phyloP scores from a whole-genome alignment of 2,797 vertebrate genomes.

The Trachops cirrhosus region DNA sequence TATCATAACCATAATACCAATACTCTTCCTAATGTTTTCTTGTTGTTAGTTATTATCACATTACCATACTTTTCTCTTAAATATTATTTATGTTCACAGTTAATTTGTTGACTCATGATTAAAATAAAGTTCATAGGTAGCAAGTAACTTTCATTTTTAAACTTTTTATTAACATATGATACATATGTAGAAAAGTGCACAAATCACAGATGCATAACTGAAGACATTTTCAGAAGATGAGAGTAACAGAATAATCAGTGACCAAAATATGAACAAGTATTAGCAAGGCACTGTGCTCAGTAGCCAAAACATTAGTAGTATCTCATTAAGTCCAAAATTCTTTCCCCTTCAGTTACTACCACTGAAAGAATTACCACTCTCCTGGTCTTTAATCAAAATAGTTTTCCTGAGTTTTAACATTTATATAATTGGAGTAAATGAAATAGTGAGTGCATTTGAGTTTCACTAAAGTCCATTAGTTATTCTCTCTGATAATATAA shows the following conservation, averaged over 20 bases:
- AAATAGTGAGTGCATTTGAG: neutral
- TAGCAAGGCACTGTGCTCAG: neutral
- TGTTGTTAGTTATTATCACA: neutral
- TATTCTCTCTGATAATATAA: neutral
- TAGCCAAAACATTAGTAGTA: neutral
- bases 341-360: neutral
- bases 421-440: neutral
- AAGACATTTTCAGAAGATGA: neutral
- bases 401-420: neutral
- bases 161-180: neutral
- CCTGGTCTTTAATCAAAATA: neutral
- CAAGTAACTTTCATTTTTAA: neutral
- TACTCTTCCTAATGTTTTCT: neutral
- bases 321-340: neutral
- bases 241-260: neutral
- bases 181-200: neutral
- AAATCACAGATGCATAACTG: neutral
- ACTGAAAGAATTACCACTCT: accelerated
- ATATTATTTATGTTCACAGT: neutral
- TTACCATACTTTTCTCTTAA: neutral
- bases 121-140: neutral
- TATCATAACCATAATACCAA: neutral
- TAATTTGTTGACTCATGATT: neutral
- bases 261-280: neutral
- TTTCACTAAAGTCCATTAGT: neutral